Conservation (phyloP, 1,140 invertebrate genomes). For the Geopemphigus sp. region DNA sequence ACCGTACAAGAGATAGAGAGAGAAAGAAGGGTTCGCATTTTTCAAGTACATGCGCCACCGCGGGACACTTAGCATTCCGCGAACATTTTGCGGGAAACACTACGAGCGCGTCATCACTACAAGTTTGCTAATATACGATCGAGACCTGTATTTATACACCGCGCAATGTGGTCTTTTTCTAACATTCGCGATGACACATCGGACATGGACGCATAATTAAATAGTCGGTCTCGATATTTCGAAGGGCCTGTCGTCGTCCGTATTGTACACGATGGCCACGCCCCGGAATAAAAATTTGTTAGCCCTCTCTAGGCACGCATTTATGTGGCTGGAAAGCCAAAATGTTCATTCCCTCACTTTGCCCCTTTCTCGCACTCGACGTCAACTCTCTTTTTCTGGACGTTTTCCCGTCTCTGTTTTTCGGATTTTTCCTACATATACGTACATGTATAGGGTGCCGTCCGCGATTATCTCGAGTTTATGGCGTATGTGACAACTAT, state of each 20-base stretch:
- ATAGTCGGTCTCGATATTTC: background rate
- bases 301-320: too few species aligned
- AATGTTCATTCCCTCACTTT: background rate
- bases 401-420: background rate
- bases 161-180: background rate
- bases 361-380: too few species aligned
- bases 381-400: too few species aligned
- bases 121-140: too few species aligned
- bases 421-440: background rate
- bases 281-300: background rate
- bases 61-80: too few species aligned
- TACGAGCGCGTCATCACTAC: too few species aligned
- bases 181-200: background rate
- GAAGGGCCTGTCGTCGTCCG: background rate
- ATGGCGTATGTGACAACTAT: background rate
- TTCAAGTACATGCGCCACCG: too few species aligned
- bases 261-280: background rate
- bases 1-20: too few species aligned
- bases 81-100: too few species aligned
- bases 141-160: background rate
- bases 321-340: too few species aligned
- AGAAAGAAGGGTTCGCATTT: too few species aligned
- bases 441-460: background rate
- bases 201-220: background rate
- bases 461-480: conserved; percentile 20